phyloP scores from a whole-genome alignment of 2,888 invertebrate genomes.

The Gastracanthus pulcherrimus region DNA sequence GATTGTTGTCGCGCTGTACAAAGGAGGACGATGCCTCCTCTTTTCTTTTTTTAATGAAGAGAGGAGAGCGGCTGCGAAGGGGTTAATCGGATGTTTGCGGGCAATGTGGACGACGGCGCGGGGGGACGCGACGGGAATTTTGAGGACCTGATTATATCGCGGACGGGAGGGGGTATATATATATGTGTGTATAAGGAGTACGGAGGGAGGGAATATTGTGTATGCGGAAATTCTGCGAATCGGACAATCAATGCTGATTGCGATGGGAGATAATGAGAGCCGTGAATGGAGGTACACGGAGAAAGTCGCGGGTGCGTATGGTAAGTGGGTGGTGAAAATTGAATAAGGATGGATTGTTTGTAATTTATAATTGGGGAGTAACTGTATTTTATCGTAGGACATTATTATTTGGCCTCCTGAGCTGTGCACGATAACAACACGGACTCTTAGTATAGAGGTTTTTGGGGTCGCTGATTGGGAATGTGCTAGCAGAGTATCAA shows the following conservation, averaged over 20 bases:
- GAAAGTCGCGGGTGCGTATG: too few relatives aligned
- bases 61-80: constrained; percentile 30
- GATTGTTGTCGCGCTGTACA: constrained; percentile 10
- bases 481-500: too few relatives aligned
- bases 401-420: too few relatives aligned
- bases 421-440: too few relatives aligned
- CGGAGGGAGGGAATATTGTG: not conserved
- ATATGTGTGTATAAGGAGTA: not conserved
- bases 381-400: too few relatives aligned
- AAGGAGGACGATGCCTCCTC: not conserved
- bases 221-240: constrained; percentile 11
- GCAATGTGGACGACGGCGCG: constrained; percentile 54
- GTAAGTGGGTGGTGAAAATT: too few relatives aligned
- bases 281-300: not conserved
- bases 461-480: too few relatives aligned
- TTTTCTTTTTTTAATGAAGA: not conserved
- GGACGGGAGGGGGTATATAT: not conserved
- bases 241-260: constrained; percentile 35
- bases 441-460: too few relatives aligned
- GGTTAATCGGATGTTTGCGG: constrained; percentile 67
- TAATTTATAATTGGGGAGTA: too few relatives aligned
- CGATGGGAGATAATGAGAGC: not conserved
- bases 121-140: constrained; percentile 43
- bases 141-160: constrained; percentile 9
- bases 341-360: too few relatives aligned